phyloP scores from a whole-genome alignment of 1,140 invertebrate genomes.

The Oedothorax gibbosus region DNA sequence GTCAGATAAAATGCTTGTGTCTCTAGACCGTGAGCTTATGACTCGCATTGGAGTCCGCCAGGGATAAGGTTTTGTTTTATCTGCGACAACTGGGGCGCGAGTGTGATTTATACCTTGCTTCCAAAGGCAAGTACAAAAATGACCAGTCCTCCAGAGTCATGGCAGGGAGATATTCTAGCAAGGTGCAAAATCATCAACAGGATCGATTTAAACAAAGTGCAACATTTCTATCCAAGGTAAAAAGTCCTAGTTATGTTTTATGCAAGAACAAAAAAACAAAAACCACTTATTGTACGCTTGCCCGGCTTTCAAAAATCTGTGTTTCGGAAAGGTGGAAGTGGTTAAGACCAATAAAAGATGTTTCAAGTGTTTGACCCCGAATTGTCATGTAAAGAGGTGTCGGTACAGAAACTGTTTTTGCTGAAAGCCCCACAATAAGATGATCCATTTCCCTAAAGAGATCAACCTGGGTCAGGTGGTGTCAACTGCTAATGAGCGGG shows the following conservation, averaged over 20 bases:
- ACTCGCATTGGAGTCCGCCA: background rate
- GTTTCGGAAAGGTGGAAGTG: background rate
- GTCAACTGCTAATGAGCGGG: background rate
- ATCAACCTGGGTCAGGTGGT: background rate
- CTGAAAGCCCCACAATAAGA: background rate
- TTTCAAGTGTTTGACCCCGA: background rate
- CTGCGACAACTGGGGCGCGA: background rate
- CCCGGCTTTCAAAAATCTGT: background rate
- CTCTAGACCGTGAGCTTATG: background rate
- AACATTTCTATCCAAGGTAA: background rate
- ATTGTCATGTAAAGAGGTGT: background rate
- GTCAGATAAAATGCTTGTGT: background rate
- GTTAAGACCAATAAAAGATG: background rate
- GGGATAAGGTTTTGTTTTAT: background rate
- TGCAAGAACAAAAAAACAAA: conserved; percentile 4
- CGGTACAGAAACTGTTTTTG: conserved; percentile 8
- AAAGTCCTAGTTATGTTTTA: background rate
- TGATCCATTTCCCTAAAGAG: background rate
- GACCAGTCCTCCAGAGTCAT: background rate
- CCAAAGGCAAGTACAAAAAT: background rate
- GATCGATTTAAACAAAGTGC: background rate
- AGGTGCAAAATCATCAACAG: background rate
- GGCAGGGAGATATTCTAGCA: background rate
- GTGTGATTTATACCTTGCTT: background rate
- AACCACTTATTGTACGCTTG: background rate